phyloP scores from a whole-genome alignment of 92 coral and sea anemone genomes.

The Epizoanthus scotinus region DNA sequence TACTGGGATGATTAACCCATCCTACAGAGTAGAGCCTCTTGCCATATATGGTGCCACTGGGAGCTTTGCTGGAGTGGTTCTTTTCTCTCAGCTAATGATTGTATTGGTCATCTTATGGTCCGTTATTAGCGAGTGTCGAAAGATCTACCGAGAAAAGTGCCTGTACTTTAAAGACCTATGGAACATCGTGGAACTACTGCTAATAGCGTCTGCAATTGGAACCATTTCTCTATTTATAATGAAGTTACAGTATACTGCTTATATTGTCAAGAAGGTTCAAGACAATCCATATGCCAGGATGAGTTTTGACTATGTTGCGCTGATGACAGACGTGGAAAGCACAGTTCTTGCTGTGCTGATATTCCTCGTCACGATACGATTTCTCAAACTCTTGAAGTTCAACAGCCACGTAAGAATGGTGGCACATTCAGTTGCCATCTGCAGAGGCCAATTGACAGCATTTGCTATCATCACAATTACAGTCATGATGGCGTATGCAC shows the following conservation, averaged over 20 bases:
- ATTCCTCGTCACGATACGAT: conserved; percentile 79
- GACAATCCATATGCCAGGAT: conserved; percentile 82
- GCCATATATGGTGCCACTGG: conserved; percentile 65
- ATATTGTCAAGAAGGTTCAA: conserved; percentile 58
- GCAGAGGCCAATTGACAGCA: conserved; percentile 55
- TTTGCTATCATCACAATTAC: conserved; percentile 59
- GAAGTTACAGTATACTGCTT: conserved; percentile 60
- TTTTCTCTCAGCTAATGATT: conserved; percentile 52
- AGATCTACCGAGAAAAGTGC: conserved; percentile 38
- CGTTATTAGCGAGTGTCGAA: conserved; percentile 40
- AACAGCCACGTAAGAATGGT: conserved; percentile 74
- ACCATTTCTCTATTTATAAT: conserved; percentile 60
- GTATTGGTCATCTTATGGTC: conserved; percentile 44
- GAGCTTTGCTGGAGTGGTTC: conserved; percentile 42
- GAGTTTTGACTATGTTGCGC: conserved; percentile 89
- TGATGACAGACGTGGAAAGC: conserved; percentile 69
- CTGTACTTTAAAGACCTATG: conserved; percentile 75
- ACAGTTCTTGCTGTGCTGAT: conserved; percentile 67
- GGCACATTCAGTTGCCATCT: conserved; percentile 53
- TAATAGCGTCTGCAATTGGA: conserved; percentile 59
- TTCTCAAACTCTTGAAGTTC: conserved; percentile 76
- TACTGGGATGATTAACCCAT: conserved; percentile 65
- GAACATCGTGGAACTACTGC: conserved; percentile 67
- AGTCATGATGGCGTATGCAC: conserved; percentile 74
- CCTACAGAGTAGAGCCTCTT: conserved; percentile 60